Evolutionary conservation across 92 coral and sea anemone species (phyloP).

Genomic region (Umimayanthus kanabou): DNA sequence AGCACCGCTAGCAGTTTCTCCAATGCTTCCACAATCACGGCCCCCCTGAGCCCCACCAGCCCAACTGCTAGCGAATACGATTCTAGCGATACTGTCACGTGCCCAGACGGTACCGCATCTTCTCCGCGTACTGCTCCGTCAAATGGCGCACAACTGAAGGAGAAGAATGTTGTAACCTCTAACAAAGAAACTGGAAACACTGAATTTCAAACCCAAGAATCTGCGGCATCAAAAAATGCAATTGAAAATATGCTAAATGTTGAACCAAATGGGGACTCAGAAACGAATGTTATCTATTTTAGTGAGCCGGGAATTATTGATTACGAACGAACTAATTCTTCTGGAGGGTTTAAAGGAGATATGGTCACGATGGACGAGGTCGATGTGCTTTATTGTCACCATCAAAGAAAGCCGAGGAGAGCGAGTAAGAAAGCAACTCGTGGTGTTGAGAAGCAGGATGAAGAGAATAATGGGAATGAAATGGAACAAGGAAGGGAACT

Average conservation of each 20-base stretch:
- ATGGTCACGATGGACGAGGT: slow-evolving; percentile 52
- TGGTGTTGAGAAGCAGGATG: not conserved
- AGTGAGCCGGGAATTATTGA: slow-evolving; percentile 7
- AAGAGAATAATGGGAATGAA: not conserved
- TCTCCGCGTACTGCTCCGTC: not conserved
- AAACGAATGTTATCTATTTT: slow-evolving; percentile 6
- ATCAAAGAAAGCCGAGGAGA: slow-evolving; percentile 34
- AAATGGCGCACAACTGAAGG: not conserved
- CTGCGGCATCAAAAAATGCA: not conserved
- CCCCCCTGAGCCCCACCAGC: slow-evolving; percentile 57
- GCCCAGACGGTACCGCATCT: not conserved
- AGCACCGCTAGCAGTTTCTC: slow-evolving; percentile 69
- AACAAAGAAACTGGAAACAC: not conserved
- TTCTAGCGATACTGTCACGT: slow-evolving; percentile 37
- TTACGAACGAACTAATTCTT: not conserved
- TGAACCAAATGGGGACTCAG: not conserved
- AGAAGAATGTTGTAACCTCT: not conserved
- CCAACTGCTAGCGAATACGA: slow-evolving; percentile 42
- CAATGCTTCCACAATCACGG: slow-evolving; percentile 64
- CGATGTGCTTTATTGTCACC: slow-evolving; percentile 48
- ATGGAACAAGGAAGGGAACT: not conserved
- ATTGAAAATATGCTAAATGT: not conserved
- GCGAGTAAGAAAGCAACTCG: slow-evolving; percentile 12
- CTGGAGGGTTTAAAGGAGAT: slow-evolving; percentile 20
- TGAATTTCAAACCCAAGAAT: not conserved